Conservation (phyloP, 2,797 vertebrate species). For the Telmatherina bonti region DNA sequence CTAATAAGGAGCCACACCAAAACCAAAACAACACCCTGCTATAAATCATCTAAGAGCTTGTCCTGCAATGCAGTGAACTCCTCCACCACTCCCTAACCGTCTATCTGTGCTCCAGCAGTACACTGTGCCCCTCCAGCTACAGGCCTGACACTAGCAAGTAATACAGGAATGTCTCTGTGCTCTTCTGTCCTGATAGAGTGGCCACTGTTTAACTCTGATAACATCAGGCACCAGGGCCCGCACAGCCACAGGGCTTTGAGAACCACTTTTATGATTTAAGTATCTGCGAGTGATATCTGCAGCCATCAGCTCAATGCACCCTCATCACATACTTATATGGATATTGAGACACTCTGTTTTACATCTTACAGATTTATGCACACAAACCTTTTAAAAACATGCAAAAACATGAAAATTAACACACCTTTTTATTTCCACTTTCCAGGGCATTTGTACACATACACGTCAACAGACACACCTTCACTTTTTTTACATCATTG, state of each 20-base stretch:
- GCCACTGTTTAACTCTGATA: conserved; percentile 79
- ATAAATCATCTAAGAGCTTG: conserved; percentile 54
- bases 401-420: conserved; percentile 1
- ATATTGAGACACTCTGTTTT: conserved; percentile 47
- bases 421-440: neutral
- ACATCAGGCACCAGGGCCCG: conserved; percentile 83
- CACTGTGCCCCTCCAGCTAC: conserved; percentile 21
- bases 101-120: conserved; percentile 22
- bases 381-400: neutral
- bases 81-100: conserved; percentile 46
- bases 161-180: conserved; percentile 80
- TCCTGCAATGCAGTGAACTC: conserved; percentile 47
- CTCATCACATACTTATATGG: conserved; percentile 68
- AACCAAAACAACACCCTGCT: conserved; percentile 47
- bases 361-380: conserved; percentile 30
- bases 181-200: conserved; percentile 67
- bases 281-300: conserved; percentile 79
- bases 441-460: neutral
- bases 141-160: conserved; percentile 50
- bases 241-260: conserved; percentile 75
- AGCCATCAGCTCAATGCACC: conserved; percentile 75
- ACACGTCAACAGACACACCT: neutral
- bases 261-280: conserved; percentile 82
- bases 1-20: conserved; percentile 34
- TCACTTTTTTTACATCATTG: neutral